A percentile compares a stretch with the other conserved stretches of the same genome.
phyloP scores from a whole-genome alignment of 1,140 invertebrate species.

The Drosophila auraria region DNA sequence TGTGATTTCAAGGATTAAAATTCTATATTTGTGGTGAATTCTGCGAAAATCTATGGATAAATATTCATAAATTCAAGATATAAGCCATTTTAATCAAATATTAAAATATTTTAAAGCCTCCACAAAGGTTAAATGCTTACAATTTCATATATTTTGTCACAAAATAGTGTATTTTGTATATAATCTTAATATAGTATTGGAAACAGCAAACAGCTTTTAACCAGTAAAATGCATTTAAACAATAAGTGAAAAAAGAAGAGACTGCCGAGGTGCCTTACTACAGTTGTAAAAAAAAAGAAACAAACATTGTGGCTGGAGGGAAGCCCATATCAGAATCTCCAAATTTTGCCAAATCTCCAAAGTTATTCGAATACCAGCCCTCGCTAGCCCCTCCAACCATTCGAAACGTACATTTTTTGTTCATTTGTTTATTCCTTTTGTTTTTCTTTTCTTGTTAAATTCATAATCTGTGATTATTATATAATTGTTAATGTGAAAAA shows the following conservation, averaged over 20 bases:
- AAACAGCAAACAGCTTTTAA: slow-evolving; percentile 21
- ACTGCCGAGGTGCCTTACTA: slow-evolving; percentile 40
- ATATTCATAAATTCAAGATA: too few relatives aligned
- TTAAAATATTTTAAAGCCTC: neutral
- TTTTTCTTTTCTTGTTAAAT: slow-evolving; percentile 50
- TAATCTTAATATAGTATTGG: neutral
- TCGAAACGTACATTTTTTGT: slow-evolving; percentile 11
- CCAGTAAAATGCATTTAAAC: slow-evolving; percentile 22
- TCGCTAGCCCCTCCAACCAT: neutral
- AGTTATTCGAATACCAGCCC: slow-evolving; percentile 7
- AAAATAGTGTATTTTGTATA: neutral
- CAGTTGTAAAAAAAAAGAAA: neutral
- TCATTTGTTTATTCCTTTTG: slow-evolving; percentile 3
- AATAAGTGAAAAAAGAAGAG: slow-evolving; percentile 34
- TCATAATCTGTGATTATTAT: slow-evolving; percentile 67
- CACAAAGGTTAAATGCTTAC: neutral
- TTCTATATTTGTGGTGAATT: neutral
- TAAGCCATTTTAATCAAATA: neutral
- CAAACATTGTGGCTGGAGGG: neutral
- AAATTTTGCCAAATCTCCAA: neutral
- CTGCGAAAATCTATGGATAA: too few relatives aligned
- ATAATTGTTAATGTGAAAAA: slow-evolving; percentile 53
- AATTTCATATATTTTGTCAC: neutral
- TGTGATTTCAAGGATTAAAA: neutral
- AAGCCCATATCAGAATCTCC: neutral